Evolutionary conservation across 2,888 invertebrate genomes (phyloP), one percentile per base, ranked within the genome.

Genomic region (Tricholauxania praeusta): DNA sequence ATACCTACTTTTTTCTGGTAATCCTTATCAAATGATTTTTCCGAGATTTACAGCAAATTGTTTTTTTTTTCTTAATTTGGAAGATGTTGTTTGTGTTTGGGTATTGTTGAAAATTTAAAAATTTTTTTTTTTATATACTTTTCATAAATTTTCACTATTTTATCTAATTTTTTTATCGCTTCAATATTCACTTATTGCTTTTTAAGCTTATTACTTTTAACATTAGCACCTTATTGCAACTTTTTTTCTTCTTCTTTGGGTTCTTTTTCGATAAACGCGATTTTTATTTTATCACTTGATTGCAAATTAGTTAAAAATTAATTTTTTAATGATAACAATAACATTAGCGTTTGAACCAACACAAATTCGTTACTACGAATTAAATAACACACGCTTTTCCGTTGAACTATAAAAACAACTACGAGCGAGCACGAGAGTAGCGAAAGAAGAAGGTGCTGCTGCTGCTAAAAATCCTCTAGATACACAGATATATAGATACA

Each of bases 271-370:
- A 53, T 53, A 53, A 53, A 17, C 10, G n/a, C 19, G 19, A 53
- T 53, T 17, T 17, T 53, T 53, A 17, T n/a, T 53, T 53, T n/a
- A 53, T 17, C 64, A 53, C 55, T 71, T 71, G 14, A 62, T 49
- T 65, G 48, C 64, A 53, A 71, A 71, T 71, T 71, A 71, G 65
- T 57, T 65, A 64, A 71, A 53, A 53, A n/a, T 53, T 64, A 48
- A n/a, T 15, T 47, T 39, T 39, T 39, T 39, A 39, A 39, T 39
- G 53, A 67, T 53, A 39, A 55, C 66, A 67, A 66, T 15, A 66
- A 66, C 51, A 51, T 8, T 15, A 66, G 19, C 53, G 53, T 28
- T 22, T 22, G 65, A 15, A 19, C 39, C 39, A 39, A 39, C 39
- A 39, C 39, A 39, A 39, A 39, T 39, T 39, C 10, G 39, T 39